These are phyloP conservation scores for Hoplodrina blanda DNA, from an alignment of 2,888 invertebrate genomes.

Conservation along the genomic window DNA sequence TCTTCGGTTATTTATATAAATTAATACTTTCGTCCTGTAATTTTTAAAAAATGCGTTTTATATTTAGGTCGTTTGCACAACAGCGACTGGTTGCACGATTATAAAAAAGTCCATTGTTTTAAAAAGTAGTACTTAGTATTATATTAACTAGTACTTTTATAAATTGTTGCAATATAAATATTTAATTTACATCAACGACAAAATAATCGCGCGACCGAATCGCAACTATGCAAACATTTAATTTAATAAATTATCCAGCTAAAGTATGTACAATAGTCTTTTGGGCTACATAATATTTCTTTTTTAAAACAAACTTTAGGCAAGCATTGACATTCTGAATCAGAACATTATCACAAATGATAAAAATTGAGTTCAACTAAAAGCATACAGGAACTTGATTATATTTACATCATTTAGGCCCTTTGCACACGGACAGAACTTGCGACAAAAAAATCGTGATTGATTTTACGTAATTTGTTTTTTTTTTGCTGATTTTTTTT, in stretches of 20 bases:
- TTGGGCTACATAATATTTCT: conserved; percentile 80
- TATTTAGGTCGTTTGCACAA: conserved; percentile 69
- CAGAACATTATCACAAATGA: conserved; percentile 71
- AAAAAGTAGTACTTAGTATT: neutral
- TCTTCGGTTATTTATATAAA: conserved; percentile 81
- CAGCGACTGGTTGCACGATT: conserved; percentile 45
- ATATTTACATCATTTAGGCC: conserved; percentile 69
- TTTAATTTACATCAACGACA: neutral
- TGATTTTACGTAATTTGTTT: neutral
- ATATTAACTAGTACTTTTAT: neutral
- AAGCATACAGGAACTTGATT: conserved; percentile 71
- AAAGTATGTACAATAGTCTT: conserved; percentile 87
- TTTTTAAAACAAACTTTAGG: conserved; percentile 80
- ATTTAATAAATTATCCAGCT: conserved; percentile 83
- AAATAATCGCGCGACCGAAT: conserved; percentile 27
- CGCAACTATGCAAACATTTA: conserved; percentile 38
- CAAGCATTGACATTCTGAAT: conserved; percentile 82
- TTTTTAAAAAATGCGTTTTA: conserved; percentile 78
- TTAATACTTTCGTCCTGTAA: conserved; percentile 84
- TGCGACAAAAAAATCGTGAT: conserved; percentile 39
- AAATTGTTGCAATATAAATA: conserved; percentile 1
- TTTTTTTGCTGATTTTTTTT: conserved; percentile 1
- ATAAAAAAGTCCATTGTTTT: neutral
- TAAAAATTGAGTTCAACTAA: conserved; percentile 67
- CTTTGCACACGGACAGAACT: conserved; percentile 40